Base-by-base conservation (phyloP, 2,888 invertebrate genomes). In the Therioaphis trifolii region DNA sequence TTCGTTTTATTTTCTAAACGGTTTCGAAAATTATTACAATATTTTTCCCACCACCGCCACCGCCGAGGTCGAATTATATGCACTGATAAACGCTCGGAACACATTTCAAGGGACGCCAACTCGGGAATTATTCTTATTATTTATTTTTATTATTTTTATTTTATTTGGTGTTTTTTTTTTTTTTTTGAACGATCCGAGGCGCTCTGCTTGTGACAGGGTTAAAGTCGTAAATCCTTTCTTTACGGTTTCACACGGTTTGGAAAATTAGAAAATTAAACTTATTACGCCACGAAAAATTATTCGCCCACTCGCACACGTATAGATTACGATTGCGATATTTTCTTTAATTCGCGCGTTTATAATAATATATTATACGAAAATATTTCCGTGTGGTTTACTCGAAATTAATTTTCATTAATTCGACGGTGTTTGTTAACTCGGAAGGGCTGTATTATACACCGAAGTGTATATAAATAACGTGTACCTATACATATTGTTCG, bases 151-250 rank as follows among this genome's bases (percentile, higher is more conserved):
- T 75, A 24, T 75, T n/a, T n/a, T n/a, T n/a, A n/a, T n/a, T n/a
- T n/a, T n/a, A 55, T 58, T 46, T 35, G n/a, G n/a, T 43, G 18
- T 9, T 61, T 76, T 76, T 66, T 77, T 55, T 29, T 58, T 71
- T 43, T 24, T 29, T 24, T 49, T 49, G 24, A 40, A n/a, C n/a
- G n/a, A n/a, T n/a, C 68, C 18, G 52, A 15, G 21, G 21, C 49
- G 21, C 49, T 29, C 55, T 80, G 79, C 71, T 15, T 11, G 46
- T 80, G 80, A 80, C 80, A 72, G 72, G 80, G 68, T 61, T 72
- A 46, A 40, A 72, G 80, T 80, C 80, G 71, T 80, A 80, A 80
- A 80, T 80, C 71, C 80, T 71, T 80, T 80, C 80, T 80, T 80
- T 71, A 71, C 80, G 80, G 69, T 69, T 55, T 72, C 80, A 79